Conservation (phyloP, 2,113 vertebrate genomes). For the Orcinus orca region DNA sequence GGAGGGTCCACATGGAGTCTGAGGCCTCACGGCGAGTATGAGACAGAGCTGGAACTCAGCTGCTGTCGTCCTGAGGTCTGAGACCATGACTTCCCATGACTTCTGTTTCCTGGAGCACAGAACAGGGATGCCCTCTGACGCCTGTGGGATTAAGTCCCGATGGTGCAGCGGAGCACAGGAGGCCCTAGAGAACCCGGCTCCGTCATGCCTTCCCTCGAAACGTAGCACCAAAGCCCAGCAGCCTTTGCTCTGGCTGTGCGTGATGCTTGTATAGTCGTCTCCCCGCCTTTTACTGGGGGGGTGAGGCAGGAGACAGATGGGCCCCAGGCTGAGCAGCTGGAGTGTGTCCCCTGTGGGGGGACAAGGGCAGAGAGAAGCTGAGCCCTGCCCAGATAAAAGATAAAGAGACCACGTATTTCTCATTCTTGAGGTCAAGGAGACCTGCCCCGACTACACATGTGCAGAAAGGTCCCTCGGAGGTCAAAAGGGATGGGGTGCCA, state of each 20-base stretch:
- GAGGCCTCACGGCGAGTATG: fast-evolving
- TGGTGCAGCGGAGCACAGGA: not conserved
- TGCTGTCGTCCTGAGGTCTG: not conserved
- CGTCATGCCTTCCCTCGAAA: fast-evolving
- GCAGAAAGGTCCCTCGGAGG: too few relatives aligned
- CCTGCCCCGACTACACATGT: too few relatives aligned
- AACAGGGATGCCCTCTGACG: not conserved
- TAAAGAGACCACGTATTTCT: too few relatives aligned
- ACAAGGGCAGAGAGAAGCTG: too few relatives aligned
- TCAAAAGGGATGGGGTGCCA: too few relatives aligned
- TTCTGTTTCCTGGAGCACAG: not conserved
- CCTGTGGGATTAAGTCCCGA: not conserved
- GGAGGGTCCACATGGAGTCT: fast-evolving
- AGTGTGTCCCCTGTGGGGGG: too few relatives aligned
- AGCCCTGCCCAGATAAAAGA: too few relatives aligned
- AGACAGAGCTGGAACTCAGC: not conserved
- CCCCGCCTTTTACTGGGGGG: too few relatives aligned
- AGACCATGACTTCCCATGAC: not conserved
- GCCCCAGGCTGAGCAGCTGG: too few relatives aligned
- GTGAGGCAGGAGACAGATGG: too few relatives aligned
- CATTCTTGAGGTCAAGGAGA: too few relatives aligned
- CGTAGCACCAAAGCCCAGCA: not conserved
- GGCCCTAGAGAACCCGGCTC: not conserved
- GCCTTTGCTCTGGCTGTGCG: too few relatives aligned
- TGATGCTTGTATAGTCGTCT: fast-evolving